These are phyloP conservation scores for Orthonevra nobilis DNA, from an alignment of 2,888 invertebrate genomes.

Conservation along the genomic window DNA sequence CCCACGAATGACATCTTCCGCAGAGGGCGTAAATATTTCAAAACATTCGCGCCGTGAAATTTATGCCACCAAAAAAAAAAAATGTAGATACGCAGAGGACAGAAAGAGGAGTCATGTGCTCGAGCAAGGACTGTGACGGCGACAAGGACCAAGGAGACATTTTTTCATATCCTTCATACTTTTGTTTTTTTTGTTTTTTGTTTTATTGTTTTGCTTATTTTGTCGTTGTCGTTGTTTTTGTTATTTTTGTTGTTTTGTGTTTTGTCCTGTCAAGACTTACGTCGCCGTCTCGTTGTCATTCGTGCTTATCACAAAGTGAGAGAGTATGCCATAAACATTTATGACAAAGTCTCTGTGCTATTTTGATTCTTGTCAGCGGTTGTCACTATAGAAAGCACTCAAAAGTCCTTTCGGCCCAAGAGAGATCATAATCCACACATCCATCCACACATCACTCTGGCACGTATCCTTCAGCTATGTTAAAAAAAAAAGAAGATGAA, in stretches of 20 bases:
- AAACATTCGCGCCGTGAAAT: constrained; percentile 37
- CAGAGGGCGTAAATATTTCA: constrained; percentile 36
- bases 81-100: neutral
- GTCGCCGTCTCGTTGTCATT: constrained; percentile 19
- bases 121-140: constrained; percentile 31
- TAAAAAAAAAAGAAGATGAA: neutral
- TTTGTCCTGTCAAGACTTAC: neutral
- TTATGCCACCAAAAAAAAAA: constrained; percentile 5
- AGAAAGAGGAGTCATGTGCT: neutral
- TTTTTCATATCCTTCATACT: constrained; percentile 34
- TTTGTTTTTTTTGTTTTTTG: constrained; percentile 10
- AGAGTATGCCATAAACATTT: constrained; percentile 56
- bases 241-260: constrained; percentile 8
- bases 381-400: constrained; percentile 56
- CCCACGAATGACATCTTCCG: neutral
- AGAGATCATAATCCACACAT: constrained; percentile 45
- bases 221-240: constrained; percentile 3
- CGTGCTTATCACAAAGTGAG: constrained; percentile 56
- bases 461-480: constrained; percentile 22
- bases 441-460: neutral
- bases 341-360: constrained; percentile 53
- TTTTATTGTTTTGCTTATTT: constrained; percentile 19
- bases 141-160: constrained; percentile 14
- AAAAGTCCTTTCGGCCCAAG: constrained; percentile 38
- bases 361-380: constrained; percentile 63